These are phyloP conservation scores for Chalcis sispes DNA, from an alignment of 2,888 invertebrate species.

Conservation along the genomic window DNA sequence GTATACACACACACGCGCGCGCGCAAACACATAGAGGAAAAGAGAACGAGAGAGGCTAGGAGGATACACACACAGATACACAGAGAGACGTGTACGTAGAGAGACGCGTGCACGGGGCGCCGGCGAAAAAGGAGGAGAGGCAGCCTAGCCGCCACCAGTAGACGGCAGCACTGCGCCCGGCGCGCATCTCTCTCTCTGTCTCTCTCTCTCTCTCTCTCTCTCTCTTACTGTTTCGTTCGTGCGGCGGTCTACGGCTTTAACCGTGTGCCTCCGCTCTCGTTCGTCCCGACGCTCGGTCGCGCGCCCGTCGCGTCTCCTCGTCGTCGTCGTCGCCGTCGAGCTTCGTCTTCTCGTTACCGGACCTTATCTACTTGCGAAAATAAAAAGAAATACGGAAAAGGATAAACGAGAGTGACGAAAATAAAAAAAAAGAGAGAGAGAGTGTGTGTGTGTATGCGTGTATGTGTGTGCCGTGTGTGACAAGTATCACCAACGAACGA, in stretches of 20 bases:
- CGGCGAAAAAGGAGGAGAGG: constrained; percentile 43
- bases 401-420: no score
- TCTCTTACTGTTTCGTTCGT: neutral
- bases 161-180: constrained; percentile 76
- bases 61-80: constrained; percentile 14
- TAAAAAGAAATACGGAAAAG: no score
- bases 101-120: constrained; percentile 1
- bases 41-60: constrained; percentile 22
- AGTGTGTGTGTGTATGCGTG: no score
- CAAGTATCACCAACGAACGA: no score
- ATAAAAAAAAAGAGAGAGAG: no score
- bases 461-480: no score
- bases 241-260: neutral
- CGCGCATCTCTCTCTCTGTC: constrained; percentile 70
- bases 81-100: constrained; percentile 9
- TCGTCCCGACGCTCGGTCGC: neutral
- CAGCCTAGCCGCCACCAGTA: constrained; percentile 68
- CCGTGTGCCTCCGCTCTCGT: neutral
- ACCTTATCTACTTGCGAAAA: no score
- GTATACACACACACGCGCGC: neutral
- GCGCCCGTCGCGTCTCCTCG: no score
- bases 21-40: neutral
- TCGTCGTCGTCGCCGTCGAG: no score
- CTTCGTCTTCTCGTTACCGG: no score
- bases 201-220: constrained; percentile 1